These are phyloP conservation scores for Caradrina clavipalpis DNA, from an alignment of 2,888 invertebrate genomes.

Conservation along the genomic window DNA sequence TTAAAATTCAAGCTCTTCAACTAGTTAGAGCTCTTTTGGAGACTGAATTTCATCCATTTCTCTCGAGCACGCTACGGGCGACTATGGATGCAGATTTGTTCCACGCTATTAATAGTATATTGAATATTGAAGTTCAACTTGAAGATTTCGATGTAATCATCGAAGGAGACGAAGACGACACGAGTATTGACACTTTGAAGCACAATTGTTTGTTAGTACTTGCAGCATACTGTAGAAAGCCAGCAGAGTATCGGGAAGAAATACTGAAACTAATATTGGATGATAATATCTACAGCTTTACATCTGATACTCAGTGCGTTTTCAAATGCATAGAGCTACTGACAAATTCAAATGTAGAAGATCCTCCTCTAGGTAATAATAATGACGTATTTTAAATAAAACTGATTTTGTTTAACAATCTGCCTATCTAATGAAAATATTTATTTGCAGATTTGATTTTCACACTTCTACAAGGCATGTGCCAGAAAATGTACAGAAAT, in stretches of 20 bases:
- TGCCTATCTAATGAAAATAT: background rate
- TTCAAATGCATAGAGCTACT: slow-evolving; percentile 79
- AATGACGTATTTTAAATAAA: slow-evolving; percentile 15
- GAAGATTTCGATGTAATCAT: slow-evolving; percentile 74
- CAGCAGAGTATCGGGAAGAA: slow-evolving; percentile 77
- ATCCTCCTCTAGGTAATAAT: slow-evolving; percentile 78
- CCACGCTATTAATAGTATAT: slow-evolving; percentile 76
- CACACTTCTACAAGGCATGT: slow-evolving; percentile 81
- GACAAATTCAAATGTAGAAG: slow-evolving; percentile 69
- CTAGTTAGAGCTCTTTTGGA: slow-evolving; percentile 72
- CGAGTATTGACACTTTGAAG: slow-evolving; percentile 75
- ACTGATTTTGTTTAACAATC: background rate
- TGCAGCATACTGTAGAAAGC: slow-evolving; percentile 80
- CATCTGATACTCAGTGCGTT: slow-evolving; percentile 75
- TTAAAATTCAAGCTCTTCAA: slow-evolving; percentile 74
- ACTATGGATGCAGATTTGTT: slow-evolving; percentile 78
- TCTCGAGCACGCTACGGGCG: slow-evolving; percentile 71
- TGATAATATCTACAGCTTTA: slow-evolving; percentile 78
- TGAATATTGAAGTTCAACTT: slow-evolving; percentile 71
- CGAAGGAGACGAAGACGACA: slow-evolving; percentile 78
- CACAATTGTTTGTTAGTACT: slow-evolving; percentile 78
- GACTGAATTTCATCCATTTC: slow-evolving; percentile 69
- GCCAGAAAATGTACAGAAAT: slow-evolving; percentile 81
- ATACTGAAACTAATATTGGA: slow-evolving; percentile 81
- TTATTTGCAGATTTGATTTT: slow-evolving; percentile 80